These are phyloP conservation scores for Conomelus anceps DNA, from an alignment of 2,888 invertebrate genomes.

Conservation along the genomic window DNA sequence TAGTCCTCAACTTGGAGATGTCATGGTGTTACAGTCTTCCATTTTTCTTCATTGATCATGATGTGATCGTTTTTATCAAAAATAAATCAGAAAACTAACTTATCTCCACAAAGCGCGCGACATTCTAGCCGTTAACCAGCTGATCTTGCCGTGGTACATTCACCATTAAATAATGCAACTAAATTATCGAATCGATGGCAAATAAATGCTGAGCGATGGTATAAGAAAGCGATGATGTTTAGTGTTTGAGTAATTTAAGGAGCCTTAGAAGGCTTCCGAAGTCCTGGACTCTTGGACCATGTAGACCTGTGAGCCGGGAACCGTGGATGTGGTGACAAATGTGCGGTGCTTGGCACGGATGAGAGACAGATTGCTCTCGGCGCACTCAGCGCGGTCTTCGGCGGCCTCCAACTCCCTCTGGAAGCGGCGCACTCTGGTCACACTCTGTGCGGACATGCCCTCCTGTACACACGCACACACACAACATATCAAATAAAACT, in stretches of 20 bases:
- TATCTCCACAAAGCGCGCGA: not conserved
- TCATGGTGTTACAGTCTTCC: not conserved
- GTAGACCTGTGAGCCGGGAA: slow-evolving; percentile 87
- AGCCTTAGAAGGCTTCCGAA: slow-evolving; percentile 34
- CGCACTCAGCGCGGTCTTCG: slow-evolving; percentile 91
- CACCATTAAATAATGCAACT: not conserved
- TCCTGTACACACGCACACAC: slow-evolving; percentile 51
- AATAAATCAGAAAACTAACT: not conserved
- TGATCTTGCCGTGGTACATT: too few species aligned
- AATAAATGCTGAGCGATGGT: not conserved
- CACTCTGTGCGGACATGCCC: slow-evolving; percentile 84
- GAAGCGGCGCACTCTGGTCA: slow-evolving; percentile 95
- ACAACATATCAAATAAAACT: too few species aligned
- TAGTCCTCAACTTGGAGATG: not conserved
- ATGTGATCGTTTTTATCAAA: not conserved
- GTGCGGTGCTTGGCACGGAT: slow-evolving; percentile 98
- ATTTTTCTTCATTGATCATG: too few species aligned
- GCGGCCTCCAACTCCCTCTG: slow-evolving; percentile 96
- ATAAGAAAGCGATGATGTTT: not conserved
- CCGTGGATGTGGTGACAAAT: slow-evolving; percentile 89
- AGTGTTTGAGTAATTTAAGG: slow-evolving; percentile 3
- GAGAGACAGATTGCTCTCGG: slow-evolving; percentile 88
- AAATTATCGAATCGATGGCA: not conserved
- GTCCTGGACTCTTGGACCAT: slow-evolving; percentile 76
- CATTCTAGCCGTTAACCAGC: too few species aligned